Evolutionary conservation across 2,113 vertebrate genomes (phyloP).

Genomic region (Prolemur simus): DNA sequence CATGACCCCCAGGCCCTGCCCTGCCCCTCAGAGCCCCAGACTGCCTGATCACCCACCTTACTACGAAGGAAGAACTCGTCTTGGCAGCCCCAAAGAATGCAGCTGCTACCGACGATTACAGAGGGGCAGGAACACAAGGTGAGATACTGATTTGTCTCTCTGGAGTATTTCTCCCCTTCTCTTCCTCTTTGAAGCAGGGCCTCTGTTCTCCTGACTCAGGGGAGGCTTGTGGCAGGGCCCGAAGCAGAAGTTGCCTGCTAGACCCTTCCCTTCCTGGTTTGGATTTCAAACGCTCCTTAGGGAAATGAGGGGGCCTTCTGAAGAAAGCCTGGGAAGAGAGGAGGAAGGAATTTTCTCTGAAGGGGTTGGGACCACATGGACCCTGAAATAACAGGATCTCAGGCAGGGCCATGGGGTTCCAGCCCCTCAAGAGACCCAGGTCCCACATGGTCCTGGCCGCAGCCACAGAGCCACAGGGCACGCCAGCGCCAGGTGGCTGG

Average conservation of each 20-base stretch:
- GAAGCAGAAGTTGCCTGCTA: neutral
- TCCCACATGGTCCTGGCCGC: neutral
- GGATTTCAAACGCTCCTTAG: neutral
- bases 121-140: neutral
- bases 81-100: neutral
- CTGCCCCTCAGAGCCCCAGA: neutral
- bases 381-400: neutral
- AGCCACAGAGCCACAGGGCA: neutral
- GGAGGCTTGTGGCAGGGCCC: neutral
- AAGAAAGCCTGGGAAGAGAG: neutral
- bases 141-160: neutral
- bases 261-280: neutral
- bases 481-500: neutral
- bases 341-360: neutral
- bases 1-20: too few relatives aligned
- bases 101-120: neutral
- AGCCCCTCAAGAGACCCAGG: neutral
- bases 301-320: neutral
- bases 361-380: rapidly evolving
- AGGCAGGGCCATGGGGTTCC: neutral
- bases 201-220: neutral
- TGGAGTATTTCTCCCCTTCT: neutral
- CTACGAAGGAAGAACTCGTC: neutral
- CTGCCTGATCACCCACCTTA: neutral
- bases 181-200: neutral